Evolutionary conservation across 2,113 vertebrate genomes (phyloP).

Genomic region (Leptosomus discolor): DNA sequence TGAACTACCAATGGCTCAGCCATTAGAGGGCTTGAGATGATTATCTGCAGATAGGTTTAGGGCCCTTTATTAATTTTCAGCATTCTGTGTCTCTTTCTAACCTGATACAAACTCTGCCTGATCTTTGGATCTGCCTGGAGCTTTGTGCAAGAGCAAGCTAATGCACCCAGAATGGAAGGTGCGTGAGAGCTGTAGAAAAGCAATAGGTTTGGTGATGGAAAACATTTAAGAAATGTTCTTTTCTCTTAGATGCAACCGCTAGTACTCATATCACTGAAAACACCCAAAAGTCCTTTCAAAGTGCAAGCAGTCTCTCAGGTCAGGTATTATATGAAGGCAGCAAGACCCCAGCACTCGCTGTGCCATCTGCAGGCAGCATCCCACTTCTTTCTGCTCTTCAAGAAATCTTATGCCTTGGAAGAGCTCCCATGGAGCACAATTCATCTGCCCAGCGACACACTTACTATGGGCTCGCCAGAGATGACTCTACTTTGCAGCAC

Average conservation of each 20-base stretch:
- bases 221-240: not conserved
- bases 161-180: not conserved
- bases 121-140: not conserved
- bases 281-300: not conserved
- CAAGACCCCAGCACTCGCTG: accelerated
- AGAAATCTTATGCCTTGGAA: not conserved
- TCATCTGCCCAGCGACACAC: not conserved
- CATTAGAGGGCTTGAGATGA: not conserved
- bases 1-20: not conserved
- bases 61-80: not conserved
- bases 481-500: not conserved
- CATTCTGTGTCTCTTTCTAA: not conserved
- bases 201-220: not conserved
- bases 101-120: not conserved
- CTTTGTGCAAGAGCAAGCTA: not conserved
- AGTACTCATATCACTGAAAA: not conserved
- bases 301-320: not conserved
- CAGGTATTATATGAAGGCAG: not conserved
- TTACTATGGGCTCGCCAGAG: not conserved
- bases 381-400: not conserved
- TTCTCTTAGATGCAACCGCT: not conserved
- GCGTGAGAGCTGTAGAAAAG: not conserved
- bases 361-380: not conserved
- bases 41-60: not conserved
- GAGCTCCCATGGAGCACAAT: not conserved